Base-by-base conservation (phyloP, 2,113 vertebrate species). In the Hystrix cristata region DNA sequence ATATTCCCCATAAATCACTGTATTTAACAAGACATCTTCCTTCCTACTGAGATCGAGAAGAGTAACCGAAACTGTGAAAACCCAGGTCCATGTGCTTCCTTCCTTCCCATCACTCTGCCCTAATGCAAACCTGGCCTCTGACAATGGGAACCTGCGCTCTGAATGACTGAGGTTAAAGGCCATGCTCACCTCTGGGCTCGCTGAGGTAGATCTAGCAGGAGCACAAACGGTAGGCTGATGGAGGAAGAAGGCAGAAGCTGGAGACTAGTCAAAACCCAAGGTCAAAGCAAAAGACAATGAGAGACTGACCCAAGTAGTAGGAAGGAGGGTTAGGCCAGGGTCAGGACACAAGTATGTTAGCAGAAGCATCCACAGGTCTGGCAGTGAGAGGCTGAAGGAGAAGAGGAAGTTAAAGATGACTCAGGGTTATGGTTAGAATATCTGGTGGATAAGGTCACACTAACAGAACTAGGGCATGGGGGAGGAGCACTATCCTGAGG, bases 361-460 rank as follows among this genome's bases (percentile, higher is more conserved):
- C 88, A 90, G 51, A 38, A 84, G 18, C 60, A 91, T 10, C 65
- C 34, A 64, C 34, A 87, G 9, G 48, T 38, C 79, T 72, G 46
- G n/a, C 18, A 43, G 64, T 5, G 8, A 9, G 19, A 27, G 19
- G 55, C 16, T 43, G 3, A 55, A 38, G 25, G 87, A 15, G 59
- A 90, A 93, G 86, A 92, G 87, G 92, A 97, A 87, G 94, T 87
- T 69, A 78, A 95, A 89, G 59, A 83, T 84, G 83, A 97, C 48
- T 83, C 83, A 83, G 59, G 46, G 18, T 89, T 69, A 83, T 74
- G 53, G 15, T 80, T 8, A 38, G 71, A 48, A 13, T 46, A 55
- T 69, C 51, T 19, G 0, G 76, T 67, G 79, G 86, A 87, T 51
- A 71, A 95, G 89, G 62, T 69, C 79, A 89, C 79, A 89, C 12